Evolutionary conservation across 2,888 invertebrate genomes (phyloP).

Genomic region (Meta bourneti): DNA sequence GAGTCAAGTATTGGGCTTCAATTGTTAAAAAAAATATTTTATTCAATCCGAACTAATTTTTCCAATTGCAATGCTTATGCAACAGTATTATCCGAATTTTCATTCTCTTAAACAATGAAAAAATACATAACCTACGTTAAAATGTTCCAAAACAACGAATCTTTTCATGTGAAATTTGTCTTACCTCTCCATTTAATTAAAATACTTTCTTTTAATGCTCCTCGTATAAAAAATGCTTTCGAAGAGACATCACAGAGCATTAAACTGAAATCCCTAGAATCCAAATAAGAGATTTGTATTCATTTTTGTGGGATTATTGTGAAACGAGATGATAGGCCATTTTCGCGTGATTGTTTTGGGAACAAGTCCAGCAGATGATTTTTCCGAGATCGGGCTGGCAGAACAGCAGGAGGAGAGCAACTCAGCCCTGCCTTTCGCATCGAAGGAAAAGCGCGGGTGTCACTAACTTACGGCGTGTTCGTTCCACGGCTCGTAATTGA

Average conservation of each 20-base stretch:
- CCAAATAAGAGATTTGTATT: not conserved
- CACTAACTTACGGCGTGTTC: constrained; percentile 50
- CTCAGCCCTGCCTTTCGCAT: not conserved
- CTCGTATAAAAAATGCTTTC: too few species aligned
- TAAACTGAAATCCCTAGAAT: not conserved
- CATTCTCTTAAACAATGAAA: too few species aligned
- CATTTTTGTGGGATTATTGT: not conserved
- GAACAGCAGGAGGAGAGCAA: not conserved
- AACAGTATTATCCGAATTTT: too few species aligned
- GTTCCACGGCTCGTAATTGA: constrained; percentile 31
- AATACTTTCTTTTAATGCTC: too few species aligned
- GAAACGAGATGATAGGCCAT: not conserved
- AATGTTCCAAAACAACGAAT: too few species aligned
- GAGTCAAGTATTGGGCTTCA: too few species aligned
- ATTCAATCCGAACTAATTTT: too few species aligned
- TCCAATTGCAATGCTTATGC: too few species aligned
- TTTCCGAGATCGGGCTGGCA: not conserved
- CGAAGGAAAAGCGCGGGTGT: constrained; percentile 7
- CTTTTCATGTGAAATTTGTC: too few species aligned
- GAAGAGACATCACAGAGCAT: not conserved
- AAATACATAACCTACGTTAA: too few species aligned
- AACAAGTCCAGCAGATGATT: not conserved
- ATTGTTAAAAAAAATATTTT: too few species aligned
- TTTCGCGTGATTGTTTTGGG: not conserved
- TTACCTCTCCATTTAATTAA: too few species aligned